These are phyloP conservation scores for Sylvilagus bachmani DNA, from an alignment of 2,113 vertebrate genomes.

Conservation along the genomic window DNA sequence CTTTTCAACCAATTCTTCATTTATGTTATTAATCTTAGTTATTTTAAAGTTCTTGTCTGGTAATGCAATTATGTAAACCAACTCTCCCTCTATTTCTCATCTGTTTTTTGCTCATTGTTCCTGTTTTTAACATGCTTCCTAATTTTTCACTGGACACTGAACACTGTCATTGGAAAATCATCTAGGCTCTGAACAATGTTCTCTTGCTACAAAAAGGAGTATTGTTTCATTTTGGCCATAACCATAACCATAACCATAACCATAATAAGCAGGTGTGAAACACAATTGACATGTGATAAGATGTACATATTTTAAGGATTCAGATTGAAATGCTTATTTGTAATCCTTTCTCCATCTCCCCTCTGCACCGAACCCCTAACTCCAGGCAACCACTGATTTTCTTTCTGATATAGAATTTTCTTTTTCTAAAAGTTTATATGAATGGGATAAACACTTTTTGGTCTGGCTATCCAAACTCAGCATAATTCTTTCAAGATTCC, in stretches of 20 bases:
- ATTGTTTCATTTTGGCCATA: background rate
- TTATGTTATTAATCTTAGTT: background rate
- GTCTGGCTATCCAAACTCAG: background rate
- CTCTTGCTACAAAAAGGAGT: background rate
- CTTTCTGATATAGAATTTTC: background rate
- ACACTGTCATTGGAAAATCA: background rate
- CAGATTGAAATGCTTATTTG: background rate
- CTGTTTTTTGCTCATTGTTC: background rate
- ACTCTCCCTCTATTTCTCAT: background rate
- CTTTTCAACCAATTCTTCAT: background rate
- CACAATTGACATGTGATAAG: background rate
- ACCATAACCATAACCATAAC: background rate
- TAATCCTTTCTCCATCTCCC: background rate
- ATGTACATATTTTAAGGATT: background rate
- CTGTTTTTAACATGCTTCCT: background rate
- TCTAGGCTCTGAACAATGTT: background rate
- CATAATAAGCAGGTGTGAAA: background rate
- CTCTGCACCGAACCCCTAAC: background rate
- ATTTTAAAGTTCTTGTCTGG: constrained; percentile 5
- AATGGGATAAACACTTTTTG: background rate
- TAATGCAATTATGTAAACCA: background rate
- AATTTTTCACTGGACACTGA: background rate
- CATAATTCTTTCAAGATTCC: background rate
- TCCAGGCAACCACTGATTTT: background rate
- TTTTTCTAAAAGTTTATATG: background rate